Evolutionary conservation across 2,888 invertebrate genomes (phyloP).

Genomic region (Drosophila helvetica): DNA sequence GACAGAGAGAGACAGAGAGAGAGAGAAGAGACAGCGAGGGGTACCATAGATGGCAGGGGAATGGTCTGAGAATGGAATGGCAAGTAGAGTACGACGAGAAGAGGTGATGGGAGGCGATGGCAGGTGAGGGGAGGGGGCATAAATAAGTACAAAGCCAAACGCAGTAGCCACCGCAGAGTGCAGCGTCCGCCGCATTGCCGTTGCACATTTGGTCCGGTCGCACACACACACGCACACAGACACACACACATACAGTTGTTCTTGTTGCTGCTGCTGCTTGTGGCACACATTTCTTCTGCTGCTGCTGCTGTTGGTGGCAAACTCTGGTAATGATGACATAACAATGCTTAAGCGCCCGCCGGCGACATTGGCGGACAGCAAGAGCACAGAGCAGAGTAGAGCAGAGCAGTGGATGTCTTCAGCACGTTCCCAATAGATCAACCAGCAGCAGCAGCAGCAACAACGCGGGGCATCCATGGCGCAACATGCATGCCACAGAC

Average conservation of each 20-base stretch:
- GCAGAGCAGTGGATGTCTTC: constrained; percentile 67
- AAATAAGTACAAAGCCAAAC: constrained; percentile 42
- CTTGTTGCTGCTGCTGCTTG: constrained; percentile 30
- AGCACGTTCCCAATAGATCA: constrained; percentile 77
- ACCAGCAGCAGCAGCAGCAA: constrained; percentile 31
- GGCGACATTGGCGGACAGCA: constrained; percentile 66
- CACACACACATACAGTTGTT: constrained; percentile 50
- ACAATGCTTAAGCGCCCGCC: constrained; percentile 75
- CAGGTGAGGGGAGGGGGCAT: neutral
- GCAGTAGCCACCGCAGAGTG: constrained; percentile 34
- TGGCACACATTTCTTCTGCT: constrained; percentile 52
- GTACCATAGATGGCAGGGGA: neutral
- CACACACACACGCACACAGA: constrained; percentile 40
- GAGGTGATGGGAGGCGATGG: neutral
- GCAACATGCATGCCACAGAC: constrained; percentile 5
- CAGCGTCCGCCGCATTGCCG: constrained; percentile 47
- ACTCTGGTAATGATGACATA: constrained; percentile 75
- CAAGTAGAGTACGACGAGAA: too few relatives aligned
- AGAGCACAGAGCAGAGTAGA: constrained; percentile 45
- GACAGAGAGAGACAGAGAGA: neutral
- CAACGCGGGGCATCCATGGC: constrained; percentile 7
- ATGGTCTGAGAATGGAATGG: neutral
- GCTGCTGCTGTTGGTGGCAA: constrained; percentile 42
- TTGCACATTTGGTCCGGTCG: constrained; percentile 32
- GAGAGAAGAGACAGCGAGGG: constrained; percentile 30